Percentiles rank a stretch among this genome's conserved stretches.
These are phyloP conservation scores for Drosophila athabasca DNA, from an alignment of 1,140 invertebrate species.

Conservation along the genomic window DNA sequence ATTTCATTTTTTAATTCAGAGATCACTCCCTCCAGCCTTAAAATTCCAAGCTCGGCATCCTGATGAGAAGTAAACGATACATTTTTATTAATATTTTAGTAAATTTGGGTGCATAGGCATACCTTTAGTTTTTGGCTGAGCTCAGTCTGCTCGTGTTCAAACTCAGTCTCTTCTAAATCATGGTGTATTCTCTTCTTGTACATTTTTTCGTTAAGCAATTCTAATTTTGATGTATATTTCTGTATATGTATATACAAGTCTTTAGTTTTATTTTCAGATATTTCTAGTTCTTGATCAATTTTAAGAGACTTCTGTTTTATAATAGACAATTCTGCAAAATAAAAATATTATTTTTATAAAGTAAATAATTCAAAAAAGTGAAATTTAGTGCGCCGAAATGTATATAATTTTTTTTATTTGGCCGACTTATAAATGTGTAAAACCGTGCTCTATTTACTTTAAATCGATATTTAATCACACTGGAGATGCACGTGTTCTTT, in stretches of 20 bases:
- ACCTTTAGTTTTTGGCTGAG: conserved; percentile 84
- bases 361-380: background rate
- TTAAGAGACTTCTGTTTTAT: conserved; percentile 90
- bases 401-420: background rate
- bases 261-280: conserved; percentile 85
- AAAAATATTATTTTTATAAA: background rate
- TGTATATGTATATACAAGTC: conserved; percentile 86
- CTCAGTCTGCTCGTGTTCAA: conserved; percentile 85
- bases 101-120: conserved; percentile 55
- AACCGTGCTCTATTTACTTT: too few relatives aligned
- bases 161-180: conserved; percentile 86
- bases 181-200: conserved; percentile 86
- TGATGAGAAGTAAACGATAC: conserved; percentile 42
- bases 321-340: conserved; percentile 87
- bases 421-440: too few relatives aligned
- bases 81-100: conserved; percentile 9
- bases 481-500: too few relatives aligned
- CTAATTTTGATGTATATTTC: conserved; percentile 86
- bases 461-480: too few relatives aligned
- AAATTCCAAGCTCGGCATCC: conserved; percentile 87
- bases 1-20: conserved; percentile 88
- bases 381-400: background rate
- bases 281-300: conserved; percentile 87
- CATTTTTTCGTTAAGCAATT: conserved; percentile 86
- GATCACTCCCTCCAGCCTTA: conserved; percentile 88